Evolutionary conservation across 2,797 vertebrate genomes (phyloP).

Genomic region (Acomys russatus): DNA sequence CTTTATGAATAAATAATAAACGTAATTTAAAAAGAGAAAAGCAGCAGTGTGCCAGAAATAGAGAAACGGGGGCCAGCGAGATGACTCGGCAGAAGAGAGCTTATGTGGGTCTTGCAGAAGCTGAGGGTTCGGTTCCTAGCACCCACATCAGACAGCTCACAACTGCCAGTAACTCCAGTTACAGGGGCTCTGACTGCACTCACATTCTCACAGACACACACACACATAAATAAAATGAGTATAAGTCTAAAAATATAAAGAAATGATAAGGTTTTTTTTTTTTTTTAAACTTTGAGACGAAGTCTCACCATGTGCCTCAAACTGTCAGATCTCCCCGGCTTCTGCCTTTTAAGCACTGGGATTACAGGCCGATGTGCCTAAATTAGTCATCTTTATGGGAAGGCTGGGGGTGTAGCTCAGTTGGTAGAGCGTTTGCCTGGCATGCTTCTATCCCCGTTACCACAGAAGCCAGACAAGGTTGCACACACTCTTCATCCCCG

Average conservation of each 20-base stretch:
- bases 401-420: not conserved
- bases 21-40: not conserved
- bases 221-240: not conserved
- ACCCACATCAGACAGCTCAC: not conserved
- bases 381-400: not conserved
- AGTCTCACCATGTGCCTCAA: not conserved
- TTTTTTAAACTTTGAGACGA: not conserved
- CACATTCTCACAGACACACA: not conserved
- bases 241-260: not conserved
- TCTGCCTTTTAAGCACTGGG: not conserved
- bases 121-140: not conserved
- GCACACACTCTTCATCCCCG: not conserved
- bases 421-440: not conserved
- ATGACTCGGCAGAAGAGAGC: not conserved
- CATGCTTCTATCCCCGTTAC: too few relatives aligned
- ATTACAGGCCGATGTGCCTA: not conserved
- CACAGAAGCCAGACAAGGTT: too few relatives aligned
- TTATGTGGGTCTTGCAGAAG: not conserved
- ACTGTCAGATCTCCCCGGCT: not conserved
- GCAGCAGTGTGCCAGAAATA: not conserved
- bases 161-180: not conserved
- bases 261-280: not conserved
- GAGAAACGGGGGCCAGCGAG: not conserved
- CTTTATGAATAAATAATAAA: too few relatives aligned
- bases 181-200: too few relatives aligned